Percentiles rank a stretch among this genome's conserved stretches.
These are phyloP conservation scores for Lethrus apterus DNA, from an alignment of 1,140 invertebrate genomes.

Conservation along the genomic window DNA sequence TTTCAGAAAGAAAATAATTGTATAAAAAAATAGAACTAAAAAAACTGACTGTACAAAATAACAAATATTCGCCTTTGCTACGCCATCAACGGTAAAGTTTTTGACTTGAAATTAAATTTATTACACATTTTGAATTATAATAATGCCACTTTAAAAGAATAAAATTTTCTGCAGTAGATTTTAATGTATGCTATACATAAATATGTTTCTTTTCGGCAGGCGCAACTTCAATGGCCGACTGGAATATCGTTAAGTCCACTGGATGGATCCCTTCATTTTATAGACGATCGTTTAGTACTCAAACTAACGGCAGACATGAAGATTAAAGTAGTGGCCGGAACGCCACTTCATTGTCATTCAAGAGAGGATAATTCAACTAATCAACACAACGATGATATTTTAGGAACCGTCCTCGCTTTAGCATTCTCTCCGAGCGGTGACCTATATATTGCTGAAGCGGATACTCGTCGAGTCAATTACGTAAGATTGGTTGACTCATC, in stretches of 20 bases:
- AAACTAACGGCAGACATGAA: conserved; percentile 88
- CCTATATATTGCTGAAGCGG: conserved; percentile 88
- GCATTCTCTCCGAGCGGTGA: conserved; percentile 89
- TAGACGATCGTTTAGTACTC: conserved; percentile 87
- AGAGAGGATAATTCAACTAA: conserved; percentile 40
- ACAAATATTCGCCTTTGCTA: too few species aligned
- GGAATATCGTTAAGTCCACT: conserved; percentile 86
- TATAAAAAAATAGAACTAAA: too few species aligned
- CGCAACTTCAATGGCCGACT: conserved; percentile 92
- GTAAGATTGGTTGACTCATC: conserved; percentile 76
- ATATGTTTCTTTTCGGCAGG: conserved; percentile 44
- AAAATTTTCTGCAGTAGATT: too few species aligned
- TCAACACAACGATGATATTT: conserved; percentile 38
- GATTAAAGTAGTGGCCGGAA: conserved; percentile 83
- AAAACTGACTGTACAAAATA: too few species aligned
- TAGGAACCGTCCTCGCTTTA: conserved; percentile 73
- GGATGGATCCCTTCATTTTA: conserved; percentile 89
- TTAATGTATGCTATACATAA: too few species aligned
- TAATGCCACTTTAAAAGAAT: too few species aligned
- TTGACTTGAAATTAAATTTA: too few species aligned
- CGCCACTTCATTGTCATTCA: conserved; percentile 74
- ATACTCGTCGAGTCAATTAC: conserved; percentile 81
- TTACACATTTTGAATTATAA: too few species aligned
- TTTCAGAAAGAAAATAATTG: too few species aligned
- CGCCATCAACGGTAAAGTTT: too few species aligned